Percentiles rank a stretch among this genome's conserved stretches.
phyloP scores from a whole-genome alignment of 2,113 vertebrate species.

The Notothenia coriiceps region DNA sequence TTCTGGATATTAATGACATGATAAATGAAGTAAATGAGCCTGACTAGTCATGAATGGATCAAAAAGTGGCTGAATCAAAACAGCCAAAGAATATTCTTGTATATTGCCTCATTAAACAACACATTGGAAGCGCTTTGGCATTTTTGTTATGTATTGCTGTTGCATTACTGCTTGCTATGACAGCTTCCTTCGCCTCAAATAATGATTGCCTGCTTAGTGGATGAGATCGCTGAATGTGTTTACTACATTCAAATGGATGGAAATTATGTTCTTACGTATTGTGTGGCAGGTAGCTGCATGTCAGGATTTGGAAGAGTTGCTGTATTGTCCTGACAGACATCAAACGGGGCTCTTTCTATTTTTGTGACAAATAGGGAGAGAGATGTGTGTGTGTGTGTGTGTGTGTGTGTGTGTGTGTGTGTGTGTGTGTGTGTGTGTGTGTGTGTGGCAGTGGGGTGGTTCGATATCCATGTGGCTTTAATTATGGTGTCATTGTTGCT shows the following conservation, averaged over 20 bases:
- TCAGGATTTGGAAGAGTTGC: constrained; percentile 19
- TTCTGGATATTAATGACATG: constrained; percentile 63
- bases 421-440: background rate
- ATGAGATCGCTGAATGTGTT: constrained; percentile 38
- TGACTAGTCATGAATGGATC: constrained; percentile 39
- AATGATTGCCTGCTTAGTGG: constrained; percentile 41
- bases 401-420: constrained; percentile 17
- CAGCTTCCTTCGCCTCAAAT: constrained; percentile 29
- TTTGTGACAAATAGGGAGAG: constrained; percentile 32
- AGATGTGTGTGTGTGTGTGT: background rate
- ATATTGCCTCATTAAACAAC: constrained; percentile 54
- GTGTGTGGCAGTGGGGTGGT: constrained; percentile 1
- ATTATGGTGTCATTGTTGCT: constrained; percentile 76
- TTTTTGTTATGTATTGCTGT: constrained; percentile 41
- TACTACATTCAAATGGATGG: constrained; percentile 34
- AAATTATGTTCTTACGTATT: constrained; percentile 34
- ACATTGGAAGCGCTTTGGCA: constrained; percentile 18
- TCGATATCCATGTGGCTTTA: constrained; percentile 72
- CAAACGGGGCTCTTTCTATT: constrained; percentile 57
- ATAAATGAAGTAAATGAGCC: constrained; percentile 66
- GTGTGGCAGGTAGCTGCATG: constrained; percentile 49
- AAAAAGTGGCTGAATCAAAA: constrained; percentile 47
- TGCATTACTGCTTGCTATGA: constrained; percentile 46
- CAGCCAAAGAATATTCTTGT: constrained; percentile 37
- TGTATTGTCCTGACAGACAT: constrained; percentile 66